Base-by-base conservation (phyloP, 2,888 invertebrate genomes). In the Fragum fragum region DNA sequence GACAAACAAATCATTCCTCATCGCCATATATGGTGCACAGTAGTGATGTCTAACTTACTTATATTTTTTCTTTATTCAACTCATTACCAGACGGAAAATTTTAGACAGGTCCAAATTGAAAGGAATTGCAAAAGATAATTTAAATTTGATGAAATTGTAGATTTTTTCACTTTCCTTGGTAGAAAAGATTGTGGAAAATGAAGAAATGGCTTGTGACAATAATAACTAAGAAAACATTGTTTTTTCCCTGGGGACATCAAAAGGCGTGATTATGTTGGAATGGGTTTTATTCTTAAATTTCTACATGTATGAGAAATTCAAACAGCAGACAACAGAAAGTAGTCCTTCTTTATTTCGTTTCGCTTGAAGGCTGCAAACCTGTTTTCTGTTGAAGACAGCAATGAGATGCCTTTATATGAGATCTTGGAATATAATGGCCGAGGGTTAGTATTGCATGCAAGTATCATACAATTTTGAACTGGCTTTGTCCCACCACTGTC, bases 1-100 rank as follows among this genome's bases (percentile, higher is more conserved):
- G 23, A 5, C 23, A 6, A n/a, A 66, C 14, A 23, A 42, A 9
- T 11, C 28, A 29, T 28, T 32, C 59, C 26, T 26, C 59, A 5
- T n/a, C 28, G 6, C 29, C n/a, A n/a, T 11, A 28, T 26, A 61
- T 73, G 36, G 68, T 77, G 11, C 83, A 83, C 66, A 77, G 83
- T 7, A 83, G 83, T 77, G 83, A 83, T 79, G 83, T 83, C 47
- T 52, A 21, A 21, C 6, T 7, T 16, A 5, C 29, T 29, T 5
- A 36, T n/a, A 66, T 39, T 7, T 66, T 14, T 9, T 3, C 14
- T 21, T 5, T 36, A 32, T 18, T 21, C 14, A 36, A 36, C 39
- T 16, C 59, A n/a, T n/a, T n/a, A n/a, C n/a, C n/a, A n/a, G n/a
- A n/a, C n/a, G n/a, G n/a, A n/a, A n/a, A n/a, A n/a, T n/a, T n/a